Evolutionary conservation across 2,888 invertebrate genomes (phyloP), one percentile per base, ranked within the genome.

Genomic region (Sialis lutaria): DNA sequence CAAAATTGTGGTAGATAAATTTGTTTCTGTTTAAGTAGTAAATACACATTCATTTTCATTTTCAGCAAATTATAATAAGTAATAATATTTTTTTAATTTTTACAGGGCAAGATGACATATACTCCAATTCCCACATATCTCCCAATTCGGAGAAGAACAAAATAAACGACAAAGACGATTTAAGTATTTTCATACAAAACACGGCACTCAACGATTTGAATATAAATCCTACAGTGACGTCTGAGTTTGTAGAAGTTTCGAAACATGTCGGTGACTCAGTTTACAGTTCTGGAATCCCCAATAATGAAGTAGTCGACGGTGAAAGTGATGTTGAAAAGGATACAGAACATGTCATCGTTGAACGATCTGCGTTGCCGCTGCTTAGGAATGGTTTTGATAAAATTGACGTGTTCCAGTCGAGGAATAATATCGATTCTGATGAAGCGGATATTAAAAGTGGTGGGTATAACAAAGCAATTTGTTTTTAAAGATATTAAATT

Each of bases 121-220:
- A 70, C 60, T 69, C 74, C 40, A 74, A 80, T 65, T 79, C 81
- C 2, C 80, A 79, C 60, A 68, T 80, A 49, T 81, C 81, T 53
- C 81, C 81, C 53, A 80, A 78, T 59, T 81, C 81, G 1, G 68
- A 64, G 4, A 58, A 56, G 32, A 54, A 61, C 44, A 46, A 51
- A 13, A 44, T 47, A 7, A 42, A 50, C 40, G 34, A 44, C 39
- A 43, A 46, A 12, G 12, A 37, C 7, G n/a, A 10, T 8, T 10
- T 12, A 37, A 10, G 10, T 6, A 10, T 22, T 22, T 22, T 22
- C 4, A 22, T 22, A 22, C 22, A 22, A 22, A 22, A 22, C 22
- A 22, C 22, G 22, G 22, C 22, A 22, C 22, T 22, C 22, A 22
- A 22, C 22, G 22, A 22, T 22, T 4, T 22, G 22, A 22, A 22